Percentiles rank a stretch among this genome's conserved stretches.
phyloP scores from a whole-genome alignment of 2,888 invertebrate genomes.

The Coecobrya sp. region DNA sequence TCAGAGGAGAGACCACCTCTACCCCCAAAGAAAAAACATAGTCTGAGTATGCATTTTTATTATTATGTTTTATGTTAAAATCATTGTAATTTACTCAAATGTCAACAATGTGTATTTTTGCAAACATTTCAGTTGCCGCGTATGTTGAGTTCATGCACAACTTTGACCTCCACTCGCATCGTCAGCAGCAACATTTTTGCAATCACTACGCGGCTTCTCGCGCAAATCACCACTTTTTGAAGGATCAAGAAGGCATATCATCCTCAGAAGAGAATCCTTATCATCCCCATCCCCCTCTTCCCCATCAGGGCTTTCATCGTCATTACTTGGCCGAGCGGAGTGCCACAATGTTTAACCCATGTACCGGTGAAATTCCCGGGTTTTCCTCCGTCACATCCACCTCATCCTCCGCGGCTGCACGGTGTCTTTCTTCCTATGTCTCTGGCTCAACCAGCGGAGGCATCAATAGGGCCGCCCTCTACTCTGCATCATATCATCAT shows the following conservation, averaged over 20 bases:
- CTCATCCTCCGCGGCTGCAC: conserved; percentile 49
- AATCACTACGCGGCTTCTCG: conserved; percentile 82
- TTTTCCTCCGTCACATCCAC: conserved; percentile 55
- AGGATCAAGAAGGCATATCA: conserved; percentile 72
- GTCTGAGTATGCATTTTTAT: conserved; percentile 89
- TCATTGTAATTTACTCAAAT: background rate
- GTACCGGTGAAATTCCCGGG: conserved; percentile 79
- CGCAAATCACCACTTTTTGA: conserved; percentile 77
- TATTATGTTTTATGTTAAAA: too few relatives aligned
- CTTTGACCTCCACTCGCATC: conserved; percentile 84
- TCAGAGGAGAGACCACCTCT: conserved; percentile 93
- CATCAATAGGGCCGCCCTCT: conserved; percentile 69
- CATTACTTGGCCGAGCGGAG: conserved; percentile 81
- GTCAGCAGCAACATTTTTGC: conserved; percentile 84
- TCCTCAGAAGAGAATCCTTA: conserved; percentile 39
- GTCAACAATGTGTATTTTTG: background rate
- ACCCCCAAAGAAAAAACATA: conserved; percentile 97
- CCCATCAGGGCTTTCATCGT: conserved; percentile 76
- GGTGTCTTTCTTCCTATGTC: conserved; percentile 31
- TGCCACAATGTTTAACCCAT: conserved; percentile 83
- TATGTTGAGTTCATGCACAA: conserved; percentile 86
- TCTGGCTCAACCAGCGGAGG: conserved; percentile 52
- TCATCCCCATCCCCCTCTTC: conserved; percentile 14
- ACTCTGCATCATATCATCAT: conserved; percentile 84
- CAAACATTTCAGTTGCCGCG: conserved; percentile 84